Evolutionary conservation across 2,113 vertebrate genomes (phyloP).

Genomic region (Microcebus ravelobensis): DNA sequence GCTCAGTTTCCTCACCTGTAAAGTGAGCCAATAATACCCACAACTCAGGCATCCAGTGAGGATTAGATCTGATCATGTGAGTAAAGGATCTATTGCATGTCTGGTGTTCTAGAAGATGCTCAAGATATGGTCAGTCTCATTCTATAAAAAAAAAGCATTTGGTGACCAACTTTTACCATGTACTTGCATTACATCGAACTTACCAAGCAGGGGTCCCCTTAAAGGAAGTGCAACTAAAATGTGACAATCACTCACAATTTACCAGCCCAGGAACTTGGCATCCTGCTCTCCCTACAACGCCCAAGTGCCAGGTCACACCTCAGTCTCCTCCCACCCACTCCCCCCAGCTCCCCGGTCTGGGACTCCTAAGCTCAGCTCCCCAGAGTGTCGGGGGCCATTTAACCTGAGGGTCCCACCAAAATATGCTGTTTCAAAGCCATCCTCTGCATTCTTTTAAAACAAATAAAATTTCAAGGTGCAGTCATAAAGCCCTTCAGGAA

Average conservation of each 20-base stretch:
- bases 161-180: neutral
- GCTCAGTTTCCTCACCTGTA: neutral
- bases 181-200: neutral
- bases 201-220: neutral
- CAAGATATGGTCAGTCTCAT: neutral
- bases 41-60: neutral
- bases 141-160: neutral
- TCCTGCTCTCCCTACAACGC: neutral
- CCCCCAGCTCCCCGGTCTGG: neutral
- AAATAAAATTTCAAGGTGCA: neutral
- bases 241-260: neutral
- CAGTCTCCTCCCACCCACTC: neutral
- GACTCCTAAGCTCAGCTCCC: neutral
- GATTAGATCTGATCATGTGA: neutral
- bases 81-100: neutral
- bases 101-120: neutral
- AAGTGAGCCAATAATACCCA: neutral
- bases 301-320: neutral
- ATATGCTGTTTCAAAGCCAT: neutral
- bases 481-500: neutral
- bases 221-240: neutral
- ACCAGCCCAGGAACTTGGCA: neutral
- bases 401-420: neutral
- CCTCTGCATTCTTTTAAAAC: neutral
- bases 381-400: neutral